Conservation (phyloP, 1,140 invertebrate genomes). For the Ephestia elutella region DNA sequence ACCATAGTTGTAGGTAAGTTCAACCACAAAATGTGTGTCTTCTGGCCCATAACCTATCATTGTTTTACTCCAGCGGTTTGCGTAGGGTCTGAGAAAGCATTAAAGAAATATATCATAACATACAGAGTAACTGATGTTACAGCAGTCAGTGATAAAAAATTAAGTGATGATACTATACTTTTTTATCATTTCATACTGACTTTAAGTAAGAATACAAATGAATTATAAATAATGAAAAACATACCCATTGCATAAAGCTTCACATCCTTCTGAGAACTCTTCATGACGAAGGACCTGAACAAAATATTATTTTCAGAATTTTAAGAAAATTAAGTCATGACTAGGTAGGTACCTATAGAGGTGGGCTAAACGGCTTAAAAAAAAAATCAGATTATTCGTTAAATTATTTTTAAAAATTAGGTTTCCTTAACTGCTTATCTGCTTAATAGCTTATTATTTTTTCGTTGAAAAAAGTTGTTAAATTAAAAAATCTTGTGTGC, state of each 20-base stretch:
- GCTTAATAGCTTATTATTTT: too few species aligned
- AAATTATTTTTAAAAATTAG: too few species aligned
- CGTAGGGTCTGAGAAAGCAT: slow-evolving; percentile 87
- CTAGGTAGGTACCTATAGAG: too few species aligned
- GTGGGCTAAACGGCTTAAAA: too few species aligned
- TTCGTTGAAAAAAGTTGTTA: too few species aligned
- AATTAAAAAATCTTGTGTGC: too few species aligned
- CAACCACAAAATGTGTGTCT: slow-evolving; percentile 95
- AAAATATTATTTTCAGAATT: slow-evolving; percentile 14
- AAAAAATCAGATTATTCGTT: too few species aligned
- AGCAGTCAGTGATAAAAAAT: too few species aligned
- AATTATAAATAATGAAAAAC: slow-evolving; percentile 13
- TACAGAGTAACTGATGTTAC: too few species aligned
- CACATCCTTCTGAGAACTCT: slow-evolving; percentile 96
- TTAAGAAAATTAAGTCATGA: slow-evolving; percentile 15
- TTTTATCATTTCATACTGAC: too few species aligned
- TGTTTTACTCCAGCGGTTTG: slow-evolving; percentile 98
- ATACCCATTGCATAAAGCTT: slow-evolving; percentile 97
- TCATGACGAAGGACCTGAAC: slow-evolving; percentile 93
- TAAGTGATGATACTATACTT: too few species aligned
- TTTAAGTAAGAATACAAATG: slow-evolving; percentile 2
- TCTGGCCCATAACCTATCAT: slow-evolving; percentile 99
- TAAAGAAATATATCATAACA: slow-evolving; percentile 7
- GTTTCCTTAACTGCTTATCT: too few species aligned
- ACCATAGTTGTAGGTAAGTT: slow-evolving; percentile 98